Base-by-base conservation (phyloP, 2,888 invertebrate species). In the Scelioninae gen. 1 region DNA sequence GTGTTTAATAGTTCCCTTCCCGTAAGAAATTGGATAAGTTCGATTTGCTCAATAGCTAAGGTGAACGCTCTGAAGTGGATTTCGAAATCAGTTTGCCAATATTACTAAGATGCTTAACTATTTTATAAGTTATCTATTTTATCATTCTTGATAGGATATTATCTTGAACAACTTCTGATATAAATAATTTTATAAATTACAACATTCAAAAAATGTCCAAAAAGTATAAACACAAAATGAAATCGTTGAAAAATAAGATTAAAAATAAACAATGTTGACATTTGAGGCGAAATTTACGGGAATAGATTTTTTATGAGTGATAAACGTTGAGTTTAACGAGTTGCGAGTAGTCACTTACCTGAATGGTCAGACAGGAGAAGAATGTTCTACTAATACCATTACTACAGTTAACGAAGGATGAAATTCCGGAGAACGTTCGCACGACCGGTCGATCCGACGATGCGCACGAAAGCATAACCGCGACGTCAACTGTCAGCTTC, bases 21-120 rank as follows among this genome's bases (percentile, higher is more conserved):
- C 82, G 82, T 82, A 82, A 82, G 82, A 68, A 82, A 82, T 82
- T 82, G 77, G 82, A 82, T 82, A 77, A 82, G 82, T 82, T 82
- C 82, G 82, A 82, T 78, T 74, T 74, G 69, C 82, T 82, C 74
- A 72, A 82, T 72, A 74, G 82, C 62, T 63, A 62, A 78, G 78
- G 78, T 74, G 78, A 78, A 82, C 55, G 74, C 45, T 78, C 74
- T 43, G 31, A 31, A 74, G 69, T 69, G 47, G 74, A 82, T 78
- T 78, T 78, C 82, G 69, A 69, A 82, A 82, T 82, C 78, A 78
- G 69, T 82, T 82, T 78, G 45, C 74, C 78, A 58, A 58, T 82
- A 74, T 75, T 77, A 9, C 29, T 2, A 49, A 29, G 23, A 23
- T 23, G 23, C 23, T 23, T 23, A 23, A 49, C 13, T 49, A 23